Base-by-base conservation (phyloP, 1,140 invertebrate genomes). In the Trichonephila clavata region DNA sequence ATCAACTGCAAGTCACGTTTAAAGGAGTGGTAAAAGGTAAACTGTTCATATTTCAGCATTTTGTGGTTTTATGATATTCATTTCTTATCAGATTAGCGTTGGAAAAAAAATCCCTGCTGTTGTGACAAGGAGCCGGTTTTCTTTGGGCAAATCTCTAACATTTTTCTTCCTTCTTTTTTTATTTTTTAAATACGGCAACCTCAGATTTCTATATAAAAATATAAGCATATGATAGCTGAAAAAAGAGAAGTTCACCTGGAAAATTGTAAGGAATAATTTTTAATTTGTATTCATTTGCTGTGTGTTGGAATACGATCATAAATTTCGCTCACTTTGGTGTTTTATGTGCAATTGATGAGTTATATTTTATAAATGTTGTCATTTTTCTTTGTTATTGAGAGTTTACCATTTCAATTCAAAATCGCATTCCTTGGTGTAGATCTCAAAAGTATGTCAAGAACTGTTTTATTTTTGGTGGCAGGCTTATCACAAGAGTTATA, bases 1-100 rank as follows among this genome's bases (percentile, higher is more conserved):
- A 77, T 7, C 32, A 39, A 1, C 6, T 71, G 61, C 87, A n/a
- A 8, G 39, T 89, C 87, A 89, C 87, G 87, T 89, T 4, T 71
- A 6, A 32, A 43, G n/a, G 50, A 57, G 16, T 24, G 43, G 39
- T 14, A 71, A 68, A 89, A 21, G 1, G 27, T 50, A 57, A 68
- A 89, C 13, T 24, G 57, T 32, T 24, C 87, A 89, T 71, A 89
- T 65, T 71, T 89, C 87, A 89, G 87, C 61, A 71, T 68, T 57
- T 71, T 77, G 65, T 68, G 63, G 71, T 32, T 89, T 89, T 89
- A 89, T 89, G 87, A 77, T 89, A 57, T 77, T 89, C 87, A 68
- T 89, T 71, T 71, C 61, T 89, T 89, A 89, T 89, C 87, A 89
- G 87, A 89, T 89, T 77, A 89, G 13, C 14, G 87, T 59, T 21